Conservation (phyloP, 2,888 invertebrate genomes). For the Bhutanitis thaidina region DNA sequence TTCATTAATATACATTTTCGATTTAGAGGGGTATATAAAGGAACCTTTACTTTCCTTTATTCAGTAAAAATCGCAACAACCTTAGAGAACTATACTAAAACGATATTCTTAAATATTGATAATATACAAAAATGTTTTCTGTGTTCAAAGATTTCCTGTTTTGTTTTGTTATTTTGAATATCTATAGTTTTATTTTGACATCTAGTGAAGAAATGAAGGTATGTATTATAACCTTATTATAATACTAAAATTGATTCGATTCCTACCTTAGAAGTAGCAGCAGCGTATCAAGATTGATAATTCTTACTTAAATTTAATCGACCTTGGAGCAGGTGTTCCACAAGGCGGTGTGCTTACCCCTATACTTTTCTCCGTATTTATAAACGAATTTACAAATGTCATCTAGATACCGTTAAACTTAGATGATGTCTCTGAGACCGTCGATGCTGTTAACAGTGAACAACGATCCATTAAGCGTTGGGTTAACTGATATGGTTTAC, state of each 20-base stretch:
- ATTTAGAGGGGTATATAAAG: slow-evolving; percentile 36
- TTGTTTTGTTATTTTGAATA: neutral
- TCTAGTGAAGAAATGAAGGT: slow-evolving; percentile 12
- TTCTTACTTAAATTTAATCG: too few relatives aligned
- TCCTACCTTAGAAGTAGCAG: too few relatives aligned
- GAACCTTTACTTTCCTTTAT: neutral
- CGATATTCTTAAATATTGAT: neutral
- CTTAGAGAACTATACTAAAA: neutral
- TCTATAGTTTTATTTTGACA: slow-evolving; percentile 4
- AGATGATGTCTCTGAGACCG: too few relatives aligned
- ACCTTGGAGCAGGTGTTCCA: too few relatives aligned
- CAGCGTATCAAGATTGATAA: too few relatives aligned
- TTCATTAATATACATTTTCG: slow-evolving; percentile 30
- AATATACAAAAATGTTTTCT: slow-evolving; percentile 23
- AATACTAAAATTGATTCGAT: neutral
- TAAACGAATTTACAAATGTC: too few relatives aligned
- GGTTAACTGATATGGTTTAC: too few relatives aligned
- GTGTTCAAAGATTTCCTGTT: slow-evolving; percentile 20
- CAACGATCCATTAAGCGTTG: too few relatives aligned
- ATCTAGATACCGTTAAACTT: too few relatives aligned
- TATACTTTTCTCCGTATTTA: too few relatives aligned
- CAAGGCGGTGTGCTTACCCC: too few relatives aligned
- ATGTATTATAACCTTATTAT: neutral
- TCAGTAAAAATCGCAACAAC: slow-evolving; percentile 9
- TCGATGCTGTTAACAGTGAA: too few relatives aligned